Evolutionary conservation across 1,140 invertebrate genomes (phyloP).

Genomic region (Lepeophtheirus salmonis): DNA sequence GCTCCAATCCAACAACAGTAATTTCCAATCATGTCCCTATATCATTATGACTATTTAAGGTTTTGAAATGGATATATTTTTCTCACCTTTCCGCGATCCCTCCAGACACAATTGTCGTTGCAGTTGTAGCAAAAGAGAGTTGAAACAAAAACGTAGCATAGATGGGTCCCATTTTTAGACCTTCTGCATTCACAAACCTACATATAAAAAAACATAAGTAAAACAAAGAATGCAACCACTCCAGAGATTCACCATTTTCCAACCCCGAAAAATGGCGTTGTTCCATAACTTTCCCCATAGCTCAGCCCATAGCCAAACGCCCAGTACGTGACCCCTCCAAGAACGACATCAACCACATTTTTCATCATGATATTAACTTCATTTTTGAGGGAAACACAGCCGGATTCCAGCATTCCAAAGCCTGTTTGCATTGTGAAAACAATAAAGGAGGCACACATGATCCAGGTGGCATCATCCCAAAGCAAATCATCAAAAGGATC

Average conservation of each 20-base stretch:
- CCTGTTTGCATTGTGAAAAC: slow-evolving; percentile 95
- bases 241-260: slow-evolving; percentile 29
- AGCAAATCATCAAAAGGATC: not conserved
- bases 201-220: too few species aligned
- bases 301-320: slow-evolving; percentile 79
- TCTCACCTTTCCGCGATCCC: slow-evolving; percentile 15
- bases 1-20: not conserved
- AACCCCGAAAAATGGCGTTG: slow-evolving; percentile 31
- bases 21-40: not conserved
- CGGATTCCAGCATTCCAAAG: slow-evolving; percentile 77
- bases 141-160: slow-evolving; percentile 69
- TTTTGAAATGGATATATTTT: not conserved
- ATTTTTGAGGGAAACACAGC: slow-evolving; percentile 76
- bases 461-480: slow-evolving; percentile 72
- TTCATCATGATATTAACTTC: slow-evolving; percentile 97
- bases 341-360: slow-evolving; percentile 73
- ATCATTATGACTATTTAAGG: not conserved
- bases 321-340: slow-evolving; percentile 85
- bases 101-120: slow-evolving; percentile 48
- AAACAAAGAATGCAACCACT: too few species aligned
- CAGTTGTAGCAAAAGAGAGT: slow-evolving; percentile 69
- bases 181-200: slow-evolving; percentile 30
- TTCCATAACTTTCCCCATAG: slow-evolving; percentile 44
- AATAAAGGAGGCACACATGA: slow-evolving; percentile 76
- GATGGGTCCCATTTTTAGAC: slow-evolving; percentile 42